Base-by-base conservation (phyloP, 2,888 invertebrate species). In the Amphipoea oculea region DNA sequence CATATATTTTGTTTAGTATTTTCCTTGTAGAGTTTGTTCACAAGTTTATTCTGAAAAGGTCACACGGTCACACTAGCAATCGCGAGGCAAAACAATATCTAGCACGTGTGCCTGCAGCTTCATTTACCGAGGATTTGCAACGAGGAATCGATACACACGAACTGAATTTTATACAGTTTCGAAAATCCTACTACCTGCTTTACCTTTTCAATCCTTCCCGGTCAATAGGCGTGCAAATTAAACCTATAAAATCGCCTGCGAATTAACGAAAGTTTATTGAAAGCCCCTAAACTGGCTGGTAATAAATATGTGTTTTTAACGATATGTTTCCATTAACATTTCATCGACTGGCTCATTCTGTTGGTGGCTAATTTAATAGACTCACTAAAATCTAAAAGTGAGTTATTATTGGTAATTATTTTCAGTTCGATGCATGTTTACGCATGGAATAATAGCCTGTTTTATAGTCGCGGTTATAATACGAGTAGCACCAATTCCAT, bases 111-210 rank as follows among this genome's bases (percentile, higher is more conserved):
- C n/a, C 23, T 63, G 63, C 48, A 42, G 57, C 69, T 60, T 65
- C 78, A 78, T 81, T 83, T 83, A 29, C 48, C n/a, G 36, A 70
- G 65, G 84, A 66, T 83, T 78, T 78, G n/a, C 45, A 78, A 45
- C 42, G 20, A 51, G 48, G 6, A 51, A 70, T 78, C 11, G 42
- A 60, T 66, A 57, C 12, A 23, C 23, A 63, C 9, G n/a, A 12
- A 29, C 17, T 65, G n/a, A 14, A 29, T 45, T 51, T 70, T 36
- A 36, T 57, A 14, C 23, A 29, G 40, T 51, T 82, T 40, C 14
- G 6, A 2, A 66, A 78, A 40, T 51, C 4, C 2, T 9, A 17
- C 45, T 45, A 45, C 11, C 11, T 4, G 5, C 17, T 17, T 51
- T n/a, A 45, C 7, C 11, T 42, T 17, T 29, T 29, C 23, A 70